Percentiles rank a stretch among this genome's conserved stretches.
Conservation (phyloP, 2,888 invertebrate species). For the Panopea generosa region DNA sequence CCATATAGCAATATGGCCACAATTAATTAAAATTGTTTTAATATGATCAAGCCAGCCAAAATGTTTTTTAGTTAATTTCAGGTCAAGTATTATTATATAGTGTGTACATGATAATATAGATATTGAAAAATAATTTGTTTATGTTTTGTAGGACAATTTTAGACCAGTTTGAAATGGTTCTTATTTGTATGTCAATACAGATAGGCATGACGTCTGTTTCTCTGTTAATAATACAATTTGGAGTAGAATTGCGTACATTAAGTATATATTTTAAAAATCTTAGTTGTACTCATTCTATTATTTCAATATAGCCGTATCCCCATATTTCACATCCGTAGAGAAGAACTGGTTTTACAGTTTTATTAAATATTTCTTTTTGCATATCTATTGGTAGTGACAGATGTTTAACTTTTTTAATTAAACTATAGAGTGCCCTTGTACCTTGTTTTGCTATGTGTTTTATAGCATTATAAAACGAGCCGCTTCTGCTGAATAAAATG, state of each 20-base stretch:
- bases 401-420: conserved; percentile 13
- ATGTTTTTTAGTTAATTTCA: no score
- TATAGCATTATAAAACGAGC: conserved; percentile 12
- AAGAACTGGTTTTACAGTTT: conserved; percentile 27
- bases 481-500: conserved; percentile 1
- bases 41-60: no score
- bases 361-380: conserved; percentile 19
- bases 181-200: not conserved
- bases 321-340: conserved; percentile 29
- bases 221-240: conserved; percentile 9
- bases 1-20: no score
- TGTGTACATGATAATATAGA: no score
- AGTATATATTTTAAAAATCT: conserved; percentile 22
- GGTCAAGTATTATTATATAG: no score
- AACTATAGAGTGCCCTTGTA: conserved; percentile 11
- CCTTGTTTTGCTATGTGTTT: conserved; percentile 10
- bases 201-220: conserved; percentile 14
- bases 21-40: no score
- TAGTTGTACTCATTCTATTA: conserved; percentile 23
- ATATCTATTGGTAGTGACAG: conserved; percentile 17
- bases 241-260: conserved; percentile 11
- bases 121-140: no score
- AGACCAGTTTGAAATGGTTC: no score
- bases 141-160: no score
- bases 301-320: conserved; percentile 18